Conservation (phyloP, 1,140 invertebrate genomes). For the Heliconius congener region DNA sequence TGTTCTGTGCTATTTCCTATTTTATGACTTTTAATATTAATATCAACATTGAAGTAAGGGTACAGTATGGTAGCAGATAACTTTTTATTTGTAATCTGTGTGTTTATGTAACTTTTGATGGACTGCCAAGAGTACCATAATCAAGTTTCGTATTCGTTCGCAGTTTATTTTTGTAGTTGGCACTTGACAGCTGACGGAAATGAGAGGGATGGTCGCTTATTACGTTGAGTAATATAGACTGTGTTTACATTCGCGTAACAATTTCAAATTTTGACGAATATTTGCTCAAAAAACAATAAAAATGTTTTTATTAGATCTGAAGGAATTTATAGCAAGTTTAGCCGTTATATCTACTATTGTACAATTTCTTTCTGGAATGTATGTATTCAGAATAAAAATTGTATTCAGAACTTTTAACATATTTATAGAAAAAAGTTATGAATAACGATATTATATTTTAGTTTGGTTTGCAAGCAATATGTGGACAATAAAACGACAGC, state of each 20-base stretch:
- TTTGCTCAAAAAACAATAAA: conserved; percentile 10
- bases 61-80: no score
- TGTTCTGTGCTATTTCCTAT: no score
- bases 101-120: background rate
- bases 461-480: conserved; percentile 86
- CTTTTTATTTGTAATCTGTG: no score
- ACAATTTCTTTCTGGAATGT: conserved; percentile 69
- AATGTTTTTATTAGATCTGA: conserved; percentile 50
- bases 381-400: conserved; percentile 39
- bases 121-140: background rate
- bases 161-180: background rate
- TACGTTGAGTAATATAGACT: background rate
- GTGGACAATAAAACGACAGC: conserved; percentile 85
- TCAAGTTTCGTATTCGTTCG: background rate
- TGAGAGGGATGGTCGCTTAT: background rate
- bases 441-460: conserved; percentile 68
- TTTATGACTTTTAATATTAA: no score
- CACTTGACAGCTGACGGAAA: background rate
- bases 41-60: no score
- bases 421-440: background rate
- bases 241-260: conserved; percentile 1
- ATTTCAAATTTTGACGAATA: background rate
- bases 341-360: conserved; percentile 65
- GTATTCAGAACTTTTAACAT: background rate
- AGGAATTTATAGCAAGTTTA: conserved; percentile 54